phyloP scores from a whole-genome alignment of 2,888 invertebrate genomes.

The Sisyra terminalis region DNA sequence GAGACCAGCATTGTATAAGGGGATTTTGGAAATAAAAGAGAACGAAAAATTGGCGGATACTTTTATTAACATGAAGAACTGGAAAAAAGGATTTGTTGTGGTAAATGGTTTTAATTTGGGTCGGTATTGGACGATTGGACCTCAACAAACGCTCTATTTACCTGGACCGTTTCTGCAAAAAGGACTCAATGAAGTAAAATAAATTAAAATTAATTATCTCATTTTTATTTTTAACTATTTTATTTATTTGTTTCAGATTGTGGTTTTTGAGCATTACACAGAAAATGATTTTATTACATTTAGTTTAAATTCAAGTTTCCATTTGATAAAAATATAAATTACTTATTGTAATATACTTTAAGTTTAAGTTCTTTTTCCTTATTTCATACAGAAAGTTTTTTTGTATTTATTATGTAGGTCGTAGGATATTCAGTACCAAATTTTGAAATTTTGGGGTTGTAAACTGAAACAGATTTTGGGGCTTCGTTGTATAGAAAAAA shows the following conservation, averaged over 20 bases:
- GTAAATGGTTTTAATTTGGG: constrained; percentile 78
- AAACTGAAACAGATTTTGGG: no score
- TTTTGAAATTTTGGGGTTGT: no score
- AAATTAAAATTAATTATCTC: not conserved
- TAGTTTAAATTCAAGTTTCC: constrained; percentile 17
- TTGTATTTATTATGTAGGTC: no score
- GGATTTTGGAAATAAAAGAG: constrained; percentile 24
- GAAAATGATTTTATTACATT: constrained; percentile 16
- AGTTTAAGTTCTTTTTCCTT: no score
- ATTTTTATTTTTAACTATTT: not conserved
- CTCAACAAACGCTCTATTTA: constrained; percentile 67
- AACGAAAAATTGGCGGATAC: constrained; percentile 45
- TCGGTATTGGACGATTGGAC: constrained; percentile 70
- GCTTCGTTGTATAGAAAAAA: no score
- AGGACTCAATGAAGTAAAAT: constrained; percentile 23
- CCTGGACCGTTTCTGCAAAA: constrained; percentile 53
- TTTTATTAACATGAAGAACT: constrained; percentile 58
- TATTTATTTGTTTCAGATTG: constrained; percentile 12
- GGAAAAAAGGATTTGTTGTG: constrained; percentile 76
- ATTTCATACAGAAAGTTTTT: no score
- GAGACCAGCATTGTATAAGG: constrained; percentile 40
- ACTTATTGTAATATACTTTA: no score
- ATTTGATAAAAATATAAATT: constrained; percentile 5
- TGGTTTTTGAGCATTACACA: constrained; percentile 24
- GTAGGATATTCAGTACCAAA: no score